Evolutionary conservation across 2,113 vertebrate species (phyloP).

Genomic region (Saccopteryx leptura): DNA sequence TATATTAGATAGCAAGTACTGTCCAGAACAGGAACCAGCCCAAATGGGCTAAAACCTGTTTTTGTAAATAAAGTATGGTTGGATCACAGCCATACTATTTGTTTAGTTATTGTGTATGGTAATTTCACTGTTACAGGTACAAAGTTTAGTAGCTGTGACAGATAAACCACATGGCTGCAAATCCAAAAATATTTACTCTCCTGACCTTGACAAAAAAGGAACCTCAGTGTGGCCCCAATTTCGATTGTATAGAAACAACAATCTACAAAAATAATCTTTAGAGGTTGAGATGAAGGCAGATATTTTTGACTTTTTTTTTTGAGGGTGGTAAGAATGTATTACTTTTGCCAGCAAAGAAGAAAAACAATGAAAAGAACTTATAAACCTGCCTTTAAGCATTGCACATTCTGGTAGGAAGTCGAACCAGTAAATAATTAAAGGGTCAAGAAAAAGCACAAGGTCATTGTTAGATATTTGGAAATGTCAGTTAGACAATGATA

Average conservation of each 20-base stretch:
- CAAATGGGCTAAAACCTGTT: not conserved
- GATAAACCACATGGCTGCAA: not conserved
- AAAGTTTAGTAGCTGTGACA: not conserved
- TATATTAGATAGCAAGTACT: not conserved
- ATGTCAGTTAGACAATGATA: not conserved
- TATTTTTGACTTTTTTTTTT: not conserved
- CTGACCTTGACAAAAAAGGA: not conserved
- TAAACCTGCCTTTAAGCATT: not conserved
- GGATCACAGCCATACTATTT: not conserved
- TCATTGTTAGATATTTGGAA: not conserved
- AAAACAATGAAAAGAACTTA: conserved; percentile 55
- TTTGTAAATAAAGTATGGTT: not conserved
- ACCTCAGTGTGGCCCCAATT: not conserved
- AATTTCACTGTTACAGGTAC: not conserved
- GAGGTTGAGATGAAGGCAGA: not conserved
- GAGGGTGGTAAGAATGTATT: not conserved
- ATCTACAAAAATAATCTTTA: not conserved
- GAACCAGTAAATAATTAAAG: not conserved
- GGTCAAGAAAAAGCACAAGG: not conserved
- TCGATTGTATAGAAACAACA: not conserved
- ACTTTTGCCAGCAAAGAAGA: conserved; percentile 3
- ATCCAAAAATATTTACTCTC: conserved; percentile 7
- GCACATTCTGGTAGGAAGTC: not conserved
- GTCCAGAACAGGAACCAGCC: not conserved
- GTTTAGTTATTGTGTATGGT: not conserved